Conservation (phyloP, 1,140 invertebrate genomes). For the Paraescarpia echinospica region DNA sequence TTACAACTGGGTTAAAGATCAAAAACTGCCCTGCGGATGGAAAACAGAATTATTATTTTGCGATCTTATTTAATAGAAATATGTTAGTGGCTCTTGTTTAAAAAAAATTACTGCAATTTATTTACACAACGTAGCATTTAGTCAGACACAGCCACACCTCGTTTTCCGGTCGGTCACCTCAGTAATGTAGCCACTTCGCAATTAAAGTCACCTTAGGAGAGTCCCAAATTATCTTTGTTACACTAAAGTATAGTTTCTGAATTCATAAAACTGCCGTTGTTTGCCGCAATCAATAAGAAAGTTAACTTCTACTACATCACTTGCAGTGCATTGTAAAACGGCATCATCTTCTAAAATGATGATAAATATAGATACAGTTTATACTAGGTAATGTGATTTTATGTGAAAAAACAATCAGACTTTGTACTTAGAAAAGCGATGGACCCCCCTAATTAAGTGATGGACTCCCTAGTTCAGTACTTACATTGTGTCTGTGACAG, state of each 20-base stretch:
- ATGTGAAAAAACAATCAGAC: no score
- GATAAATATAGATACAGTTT: no score
- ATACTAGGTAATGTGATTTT: no score
- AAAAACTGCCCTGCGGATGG: background rate
- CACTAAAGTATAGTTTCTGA: background rate
- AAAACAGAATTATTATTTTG: no score
- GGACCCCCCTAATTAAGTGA: background rate
- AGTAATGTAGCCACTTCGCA: no score
- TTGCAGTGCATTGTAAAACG: no score
- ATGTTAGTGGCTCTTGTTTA: background rate
- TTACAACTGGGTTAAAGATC: no score
- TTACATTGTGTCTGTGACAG: constrained; percentile 88
- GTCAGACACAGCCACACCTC: background rate
- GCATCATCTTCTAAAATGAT: no score
- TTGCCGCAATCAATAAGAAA: background rate
- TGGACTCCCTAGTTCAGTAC: constrained; percentile 23
- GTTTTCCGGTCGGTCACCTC: no score
- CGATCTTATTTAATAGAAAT: background rate
- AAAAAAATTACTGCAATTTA: background rate
- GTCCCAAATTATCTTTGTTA: background rate
- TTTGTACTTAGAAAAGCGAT: background rate
- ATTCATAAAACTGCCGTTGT: background rate
- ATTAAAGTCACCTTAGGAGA: no score
- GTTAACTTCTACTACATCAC: no score
- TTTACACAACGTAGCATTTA: background rate